These are phyloP conservation scores for Euphydryas editha DNA, from an alignment of 2,888 invertebrate genomes.

Conservation along the genomic window DNA sequence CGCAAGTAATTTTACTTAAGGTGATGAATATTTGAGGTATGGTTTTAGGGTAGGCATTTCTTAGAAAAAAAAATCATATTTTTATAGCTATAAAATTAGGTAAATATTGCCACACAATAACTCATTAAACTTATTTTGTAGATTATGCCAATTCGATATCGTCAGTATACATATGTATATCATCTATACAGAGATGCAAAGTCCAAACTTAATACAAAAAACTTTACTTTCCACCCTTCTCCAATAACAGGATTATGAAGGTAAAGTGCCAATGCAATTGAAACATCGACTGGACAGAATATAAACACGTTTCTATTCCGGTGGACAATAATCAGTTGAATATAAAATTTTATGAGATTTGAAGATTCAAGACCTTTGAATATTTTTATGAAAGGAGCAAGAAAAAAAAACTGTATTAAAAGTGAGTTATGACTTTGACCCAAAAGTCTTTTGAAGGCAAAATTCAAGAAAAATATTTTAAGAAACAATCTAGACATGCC, in stretches of 20 bases:
- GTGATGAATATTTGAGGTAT: too few relatives aligned
- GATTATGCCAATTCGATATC: not conserved
- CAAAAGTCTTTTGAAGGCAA: too few relatives aligned
- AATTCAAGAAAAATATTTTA: too few relatives aligned
- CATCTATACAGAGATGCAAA: conserved; percentile 24
- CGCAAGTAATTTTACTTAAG: too few relatives aligned
- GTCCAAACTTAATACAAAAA: conserved; percentile 47
- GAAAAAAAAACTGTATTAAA: too few relatives aligned
- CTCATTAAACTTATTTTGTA: not conserved
- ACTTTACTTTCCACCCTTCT: conserved; percentile 58
- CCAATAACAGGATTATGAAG: conserved; percentile 75
- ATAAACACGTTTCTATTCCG: conserved; percentile 76
- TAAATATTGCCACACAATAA: not conserved
- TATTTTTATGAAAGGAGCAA: not conserved
- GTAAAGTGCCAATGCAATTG: conserved; percentile 70
- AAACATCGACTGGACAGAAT: conserved; percentile 75
- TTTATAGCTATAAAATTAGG: too few relatives aligned
- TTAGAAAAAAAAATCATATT: too few relatives aligned
- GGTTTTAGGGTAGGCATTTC: too few relatives aligned
- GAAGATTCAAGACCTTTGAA: not conserved
- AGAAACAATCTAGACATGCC: too few relatives aligned
- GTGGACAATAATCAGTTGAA: conserved; percentile 64
- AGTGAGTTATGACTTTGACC: too few relatives aligned
- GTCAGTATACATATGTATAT: not conserved
- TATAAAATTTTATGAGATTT: conserved; percentile 58